These are phyloP conservation scores for Gnathonemus longibarbis DNA, from an alignment of 2,113 vertebrate species.

Conservation along the genomic window DNA sequence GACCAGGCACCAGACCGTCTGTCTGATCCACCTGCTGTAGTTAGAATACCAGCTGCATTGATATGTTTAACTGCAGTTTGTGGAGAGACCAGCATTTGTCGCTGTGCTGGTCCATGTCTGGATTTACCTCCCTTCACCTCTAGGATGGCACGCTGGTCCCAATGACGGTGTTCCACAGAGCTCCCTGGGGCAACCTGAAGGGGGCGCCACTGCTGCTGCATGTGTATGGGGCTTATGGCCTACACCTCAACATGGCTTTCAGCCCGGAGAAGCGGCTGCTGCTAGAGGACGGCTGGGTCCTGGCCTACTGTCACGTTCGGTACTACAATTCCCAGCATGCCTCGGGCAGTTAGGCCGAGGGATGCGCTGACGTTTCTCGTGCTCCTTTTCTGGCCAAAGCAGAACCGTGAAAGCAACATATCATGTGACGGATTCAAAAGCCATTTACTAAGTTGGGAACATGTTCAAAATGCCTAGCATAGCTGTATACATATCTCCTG, in stretches of 20 bases:
- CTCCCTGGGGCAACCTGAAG: slow-evolving; percentile 53
- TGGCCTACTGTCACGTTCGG: slow-evolving; percentile 95
- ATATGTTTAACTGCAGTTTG: not conserved
- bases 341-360: not conserved
- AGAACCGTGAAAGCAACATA: not conserved
- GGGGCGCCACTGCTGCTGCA: slow-evolving; percentile 77
- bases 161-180: slow-evolving; percentile 77
- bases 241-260: slow-evolving; percentile 84
- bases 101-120: not conserved
- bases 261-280: slow-evolving; percentile 77
- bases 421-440: not conserved
- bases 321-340: slow-evolving; percentile 37
- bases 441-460: not conserved
- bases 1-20: not conserved
- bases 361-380: not conserved
- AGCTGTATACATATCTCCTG: not conserved
- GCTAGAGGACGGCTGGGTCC: slow-evolving; percentile 83
- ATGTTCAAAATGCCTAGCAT: not conserved
- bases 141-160: slow-evolving; percentile 85
- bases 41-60: not conserved
- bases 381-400: not conserved
- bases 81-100: not conserved
- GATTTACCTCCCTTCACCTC: slow-evolving; percentile 17
- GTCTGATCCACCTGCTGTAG: not conserved
- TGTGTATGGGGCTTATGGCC: slow-evolving; percentile 92